Conservation (phyloP, 1,140 invertebrate genomes). For the Diuraphis noxia region DNA sequence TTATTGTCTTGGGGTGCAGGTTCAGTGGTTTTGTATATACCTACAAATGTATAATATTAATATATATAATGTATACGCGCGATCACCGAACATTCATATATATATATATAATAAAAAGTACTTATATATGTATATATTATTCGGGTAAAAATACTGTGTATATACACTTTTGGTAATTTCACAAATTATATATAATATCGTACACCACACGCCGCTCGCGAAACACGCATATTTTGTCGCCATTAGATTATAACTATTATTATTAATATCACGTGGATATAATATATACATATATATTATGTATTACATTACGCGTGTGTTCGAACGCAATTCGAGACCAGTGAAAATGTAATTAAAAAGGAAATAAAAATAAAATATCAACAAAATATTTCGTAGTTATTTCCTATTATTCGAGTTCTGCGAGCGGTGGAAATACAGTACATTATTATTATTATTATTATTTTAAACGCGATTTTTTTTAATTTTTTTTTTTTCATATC, state of each 20-base stretch:
- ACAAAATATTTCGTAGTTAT: neutral
- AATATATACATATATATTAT: constrained; percentile 12
- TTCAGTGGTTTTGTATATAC: neutral
- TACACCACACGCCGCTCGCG: neutral
- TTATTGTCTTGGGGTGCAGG: neutral
- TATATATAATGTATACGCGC: neutral
- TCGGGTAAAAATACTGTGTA: neutral
- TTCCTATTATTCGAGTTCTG: neutral
- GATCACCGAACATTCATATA: neutral
- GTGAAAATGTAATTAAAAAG: constrained; percentile 11
- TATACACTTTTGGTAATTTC: constrained; percentile 1
- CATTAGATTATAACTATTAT: constrained; percentile 14
- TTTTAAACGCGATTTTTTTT: constrained; percentile 1
- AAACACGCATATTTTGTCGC: constrained; percentile 22
- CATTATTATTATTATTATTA: neutral
- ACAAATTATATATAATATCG: neutral
- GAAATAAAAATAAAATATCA: neutral
- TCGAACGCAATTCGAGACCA: neutral
- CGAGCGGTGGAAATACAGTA: neutral
- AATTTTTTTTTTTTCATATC: neutral
- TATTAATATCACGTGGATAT: neutral
- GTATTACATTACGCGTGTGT: neutral
- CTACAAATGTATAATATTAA: neutral
- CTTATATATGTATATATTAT: neutral
- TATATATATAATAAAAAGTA: neutral